Evolutionary conservation across 2,797 vertebrate species (phyloP).

Genomic region (Thalassophryne amazonica): DNA sequence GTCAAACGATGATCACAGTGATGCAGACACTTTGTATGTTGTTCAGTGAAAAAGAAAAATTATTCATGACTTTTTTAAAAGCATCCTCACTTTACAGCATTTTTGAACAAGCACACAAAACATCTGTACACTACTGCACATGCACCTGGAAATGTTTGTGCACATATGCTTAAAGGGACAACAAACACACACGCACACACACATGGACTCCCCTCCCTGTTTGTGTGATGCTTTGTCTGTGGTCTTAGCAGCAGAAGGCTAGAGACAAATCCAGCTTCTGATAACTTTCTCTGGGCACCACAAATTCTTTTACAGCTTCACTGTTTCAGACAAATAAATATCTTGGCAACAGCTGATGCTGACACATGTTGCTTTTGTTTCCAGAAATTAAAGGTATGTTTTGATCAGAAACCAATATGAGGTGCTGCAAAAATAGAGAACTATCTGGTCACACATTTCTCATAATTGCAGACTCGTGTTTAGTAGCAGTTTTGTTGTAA

Average conservation of each 20-base stretch:
- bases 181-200: conserved; percentile 63
- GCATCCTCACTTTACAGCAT: too few species aligned
- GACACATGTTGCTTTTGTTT: conserved; percentile 27
- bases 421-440: too few species aligned
- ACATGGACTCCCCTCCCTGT: conserved; percentile 65
- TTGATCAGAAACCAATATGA: conserved; percentile 8
- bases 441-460: too few species aligned
- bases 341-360: conserved; percentile 21
- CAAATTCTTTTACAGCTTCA: conserved; percentile 14
- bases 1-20: too few species aligned
- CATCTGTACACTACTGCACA: background rate
- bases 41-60: too few species aligned
- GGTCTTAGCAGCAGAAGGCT: conserved; percentile 76
- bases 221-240: conserved; percentile 75
- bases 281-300: conserved; percentile 65
- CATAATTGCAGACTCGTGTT: background rate
- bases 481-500: too few species aligned
- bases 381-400: conserved; percentile 26
- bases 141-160: background rate
- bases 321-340: conserved; percentile 16
- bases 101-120: too few species aligned
- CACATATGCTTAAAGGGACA: conserved; percentile 2
- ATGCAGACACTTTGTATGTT: too few species aligned
- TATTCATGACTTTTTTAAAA: too few species aligned
- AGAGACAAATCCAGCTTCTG: conserved; percentile 86